A percentile compares a stretch with the other conserved stretches of the same genome.
Evolutionary conservation across 2,888 invertebrate genomes (phyloP).

Genomic region (Tinea trinotella): DNA sequence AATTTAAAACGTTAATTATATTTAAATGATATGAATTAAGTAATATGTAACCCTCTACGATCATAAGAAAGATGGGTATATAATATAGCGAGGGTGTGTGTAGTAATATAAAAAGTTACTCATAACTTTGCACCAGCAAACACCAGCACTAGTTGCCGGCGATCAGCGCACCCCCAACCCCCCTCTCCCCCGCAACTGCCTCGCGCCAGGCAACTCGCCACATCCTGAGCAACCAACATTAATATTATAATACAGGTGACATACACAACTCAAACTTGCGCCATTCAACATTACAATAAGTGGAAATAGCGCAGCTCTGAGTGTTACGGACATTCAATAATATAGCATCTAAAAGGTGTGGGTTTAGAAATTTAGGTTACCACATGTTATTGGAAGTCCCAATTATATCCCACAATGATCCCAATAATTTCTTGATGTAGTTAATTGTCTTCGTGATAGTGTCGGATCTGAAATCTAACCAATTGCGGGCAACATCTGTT

Average conservation of each 20-base stretch:
- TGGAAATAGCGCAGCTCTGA: neutral
- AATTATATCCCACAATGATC: neutral
- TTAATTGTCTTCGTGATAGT: neutral
- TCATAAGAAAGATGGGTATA: neutral
- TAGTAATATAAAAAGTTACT: constrained; percentile 65
- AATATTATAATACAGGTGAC: constrained; percentile 5
- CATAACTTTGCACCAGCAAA: constrained; percentile 68
- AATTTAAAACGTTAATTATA: neutral
- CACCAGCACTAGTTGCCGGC: constrained; percentile 70
- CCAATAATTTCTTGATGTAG: constrained; percentile 8
- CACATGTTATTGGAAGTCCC: constrained; percentile 7
- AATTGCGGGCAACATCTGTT: too few relatives aligned
- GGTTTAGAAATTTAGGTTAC: constrained; percentile 1
- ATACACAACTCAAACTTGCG: neutral
- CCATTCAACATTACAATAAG: neutral
- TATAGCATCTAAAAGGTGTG: constrained; percentile 2
- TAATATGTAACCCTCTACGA: neutral
- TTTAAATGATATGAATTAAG: neutral
- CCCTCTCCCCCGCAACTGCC: constrained; percentile 49
- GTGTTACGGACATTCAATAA: neutral
- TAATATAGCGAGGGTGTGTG: constrained; percentile 5
- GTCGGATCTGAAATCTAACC: constrained; percentile 1
- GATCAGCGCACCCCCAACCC: constrained; percentile 57
- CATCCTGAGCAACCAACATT: constrained; percentile 12
- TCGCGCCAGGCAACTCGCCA: constrained; percentile 60